Evolutionary conservation across 2,113 vertebrate genomes (phyloP), one percentile per base, ranked within the genome.

Genomic region (Dendrocopos noguchii): DNA sequence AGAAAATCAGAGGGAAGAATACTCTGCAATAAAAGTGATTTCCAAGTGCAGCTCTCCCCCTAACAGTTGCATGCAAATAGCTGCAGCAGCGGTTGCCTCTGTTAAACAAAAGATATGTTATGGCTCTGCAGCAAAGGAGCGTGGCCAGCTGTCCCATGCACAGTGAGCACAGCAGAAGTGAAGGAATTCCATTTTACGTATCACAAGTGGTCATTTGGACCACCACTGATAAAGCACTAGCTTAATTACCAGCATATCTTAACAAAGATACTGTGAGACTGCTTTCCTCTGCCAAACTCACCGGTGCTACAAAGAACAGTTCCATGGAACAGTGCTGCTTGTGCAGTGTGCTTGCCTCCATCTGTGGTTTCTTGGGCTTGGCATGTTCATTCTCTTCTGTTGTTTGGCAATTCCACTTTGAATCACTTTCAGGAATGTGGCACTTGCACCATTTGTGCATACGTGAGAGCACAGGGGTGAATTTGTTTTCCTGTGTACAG

Each of bases 201-300:
- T 88, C 94, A 72, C 76, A 87, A 91, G 94, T 88, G 89, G 94
- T 76, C 56, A 11, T 88, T 94, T 46, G 57, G 84, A 56, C 85
- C 72, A 42, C 57, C 0, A 1, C 70, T 85, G 87, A 88, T 96
- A 95, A 96, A 83, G 19, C 39, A 12, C 22, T 47, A 15, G 50
- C 66, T 81, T 94, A 88, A 84, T 90, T 86, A 80, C 36, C 15
- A 3, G 42, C 9, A 0, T 94, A 80, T 94, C 84, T 92, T 61
- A 50, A 53, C 7, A 6, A 42, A 3, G 70, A 68, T 85, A 63
- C 29, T 0, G 5, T 0, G 10, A 73, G 68, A 5, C 44, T 52
- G 66, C 50, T 31, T 34, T 76, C 52, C 73, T 34, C 66, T 68
- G 77, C 59, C 52, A n/a, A 12, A 29, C 66, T 24, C 2, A 3